These are phyloP conservation scores for Zoanthus solanderi DNA, from an alignment of 92 coral and sea anemone genomes.

Conservation along the genomic window DNA sequence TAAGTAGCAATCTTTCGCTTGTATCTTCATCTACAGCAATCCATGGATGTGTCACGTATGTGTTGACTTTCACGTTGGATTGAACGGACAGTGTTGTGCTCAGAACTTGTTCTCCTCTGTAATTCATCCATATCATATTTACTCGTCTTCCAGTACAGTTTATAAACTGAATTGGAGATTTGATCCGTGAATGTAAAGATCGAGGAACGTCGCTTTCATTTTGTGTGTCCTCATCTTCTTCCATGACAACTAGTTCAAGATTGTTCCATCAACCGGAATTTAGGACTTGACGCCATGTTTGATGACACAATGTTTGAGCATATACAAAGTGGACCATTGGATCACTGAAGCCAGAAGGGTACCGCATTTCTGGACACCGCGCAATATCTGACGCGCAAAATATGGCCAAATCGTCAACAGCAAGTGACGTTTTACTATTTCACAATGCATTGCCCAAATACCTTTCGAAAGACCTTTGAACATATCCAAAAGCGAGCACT, in stretches of 20 bases:
- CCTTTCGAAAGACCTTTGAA: no score
- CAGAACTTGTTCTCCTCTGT: slow-evolving; percentile 64
- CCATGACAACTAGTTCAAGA: slow-evolving; percentile 10
- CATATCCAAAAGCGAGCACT: no score
- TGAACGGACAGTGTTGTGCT: slow-evolving; percentile 56
- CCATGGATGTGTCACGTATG: slow-evolving; percentile 95
- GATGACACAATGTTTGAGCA: not conserved
- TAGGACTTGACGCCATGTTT: not conserved
- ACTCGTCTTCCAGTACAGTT: slow-evolving; percentile 84
- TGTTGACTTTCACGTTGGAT: slow-evolving; percentile 47
- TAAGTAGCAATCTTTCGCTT: slow-evolving; percentile 75
- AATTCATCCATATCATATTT: slow-evolving; percentile 82
- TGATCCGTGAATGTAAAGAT: slow-evolving; percentile 64
- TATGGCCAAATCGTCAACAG: no score
- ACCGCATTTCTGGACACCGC: no score
- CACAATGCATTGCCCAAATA: no score
- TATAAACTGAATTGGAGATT: slow-evolving; percentile 75
- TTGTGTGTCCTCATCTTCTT: slow-evolving; percentile 27
- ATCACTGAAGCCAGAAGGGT: no score
- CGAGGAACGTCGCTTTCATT: slow-evolving; percentile 31
- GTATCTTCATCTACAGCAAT: slow-evolving; percentile 78
- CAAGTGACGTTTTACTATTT: no score
- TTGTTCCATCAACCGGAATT: not conserved
- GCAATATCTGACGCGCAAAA: no score
- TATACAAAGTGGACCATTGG: no score